Base-by-base conservation (phyloP, 1,140 invertebrate genomes). In the Pogonus chalceus region DNA sequence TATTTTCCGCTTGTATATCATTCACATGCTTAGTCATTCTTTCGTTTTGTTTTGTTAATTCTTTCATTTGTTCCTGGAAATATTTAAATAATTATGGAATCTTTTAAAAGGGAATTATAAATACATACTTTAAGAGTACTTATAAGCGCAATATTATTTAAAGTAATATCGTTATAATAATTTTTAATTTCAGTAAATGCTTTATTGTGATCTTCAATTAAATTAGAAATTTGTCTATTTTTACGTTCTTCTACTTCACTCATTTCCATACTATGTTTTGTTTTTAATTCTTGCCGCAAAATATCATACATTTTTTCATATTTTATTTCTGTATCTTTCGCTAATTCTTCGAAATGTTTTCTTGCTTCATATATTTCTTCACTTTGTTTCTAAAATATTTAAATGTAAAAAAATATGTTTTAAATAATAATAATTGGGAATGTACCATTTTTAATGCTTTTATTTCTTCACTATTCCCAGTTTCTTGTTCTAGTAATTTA, bases 151-250 rank as follows among this genome's bases (percentile, higher is more conserved):
- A 96, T 75, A 70, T 95, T 96, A 67, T 95, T 95, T 0, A 92
- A 69, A 1, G 89, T 92, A 35, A 96, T 92, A 60, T 95, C 90
- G 63, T 93, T 94, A 61, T 94, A 96, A 73, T 94, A 96, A 67
- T 87, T 88, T 70, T 93, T 95, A 65, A 95, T 84, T 65, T 94
- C 87, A 39, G 80, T 77, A 65, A 93, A 91, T 0, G 87, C 84
- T 61, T 83, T 82, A 56, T 92, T 88, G 65, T 96, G 90, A 60
- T 87, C 83, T 56, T 82, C 81, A 56, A 89, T 87, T 49, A 96
- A 67, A 18, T 84, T 82, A 14, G 82, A 80, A 14, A 94, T 81
- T 66, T 94, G 89, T 51, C 81, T 80, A 68, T 93, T 93, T 70
- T 94, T 95, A 46, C 89, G 77, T 64, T 94, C 89, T 66, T 95